Evolutionary conservation across 2,113 vertebrate species (phyloP), one percentile per base, ranked within the genome.

Genomic region (Gambusia holbrooki): DNA sequence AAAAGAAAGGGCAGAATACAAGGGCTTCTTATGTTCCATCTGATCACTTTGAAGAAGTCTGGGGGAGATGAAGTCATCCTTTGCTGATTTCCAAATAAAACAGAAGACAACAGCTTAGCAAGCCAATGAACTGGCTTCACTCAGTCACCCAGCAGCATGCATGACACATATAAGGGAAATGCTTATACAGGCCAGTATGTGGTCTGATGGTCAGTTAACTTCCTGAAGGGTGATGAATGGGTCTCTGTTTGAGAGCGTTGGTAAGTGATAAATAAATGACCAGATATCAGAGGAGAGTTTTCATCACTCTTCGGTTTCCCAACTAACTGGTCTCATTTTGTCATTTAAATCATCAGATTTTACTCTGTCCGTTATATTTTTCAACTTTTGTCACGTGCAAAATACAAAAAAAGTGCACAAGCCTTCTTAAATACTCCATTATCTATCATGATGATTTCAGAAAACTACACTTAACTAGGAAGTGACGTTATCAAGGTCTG

Each of bases 71-170:
- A 94, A 81, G 87, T 93, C 89, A 93, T 82, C 66, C 63, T 82
- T 89, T 85, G 65, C 79, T 74, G 76, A 86, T 80, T 85, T 89
- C 87, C 91, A 92, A 91, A 89, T 86, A 69, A 91, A 94, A 86
- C 80, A 89, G 75, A 86, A 71, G 77, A 87, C 87, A 85, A 85
- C 85, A 87, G 87, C 87, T 80, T 87, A 90, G 84, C 62, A 76
- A 85, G 83, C 82, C 85, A 87, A 85, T 87, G 84, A 90, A 89
- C 86, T 81, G 67, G 76, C 86, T 84, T 83, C 68, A 79, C 78
- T 92, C 84, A 88, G 79, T 89, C 91, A 88, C 86, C 83, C 91
- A 80, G 79, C 62, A 74, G 82, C 72, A 60, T 84, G 71, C 82
- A 78, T 67, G 73, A 81, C 74, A 32, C 83, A 84, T 82, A 84